Evolutionary conservation across 2,888 invertebrate genomes (phyloP), one percentile per base, ranked within the genome.

Genomic region (Microctonus aethiopoides): DNA sequence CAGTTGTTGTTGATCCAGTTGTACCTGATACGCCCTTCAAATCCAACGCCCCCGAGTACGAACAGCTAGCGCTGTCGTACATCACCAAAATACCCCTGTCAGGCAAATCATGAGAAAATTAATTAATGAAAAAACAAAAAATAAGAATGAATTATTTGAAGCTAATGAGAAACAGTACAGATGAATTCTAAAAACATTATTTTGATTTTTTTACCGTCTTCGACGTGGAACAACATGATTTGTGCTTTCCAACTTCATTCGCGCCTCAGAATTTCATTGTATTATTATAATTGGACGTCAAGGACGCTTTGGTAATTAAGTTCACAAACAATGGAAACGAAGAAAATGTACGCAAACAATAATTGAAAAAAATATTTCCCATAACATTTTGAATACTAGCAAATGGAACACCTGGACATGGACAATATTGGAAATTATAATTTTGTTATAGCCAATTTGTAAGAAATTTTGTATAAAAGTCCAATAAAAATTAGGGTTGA

Each of bases 1-100:
- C 63, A 36, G 73, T 73, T 57, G 75, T 74, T 57, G 74, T 57
- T 39, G 75, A 59, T 74, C 74, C 67, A 77, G 74, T 36, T 73
- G 78, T 66, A 73, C 77, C 70, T 76, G 92, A 90, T 76, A 91
- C 90, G 80, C 93, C 89, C 87, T 94, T 94, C 81, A 94, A 88
- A 88, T 94, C 94, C 81, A 94, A 88, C 83, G 93, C 93, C 86
- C 93, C 93, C 86, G 95, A 94, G 89, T 95, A 95, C 87, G 95
- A 95, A 89, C 95, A 95, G 84, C 95, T 95, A 76, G 84, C 80
- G 89, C 95, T 95, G 90, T 95, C 95, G 91, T 95, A 95, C 95
- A 95, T 95, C 84, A 86, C 86, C 86, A 85, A 83, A 86, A 79
- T 81, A 80, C 84, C 85, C 86, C 86, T 86, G 78, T n/a, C n/a